Evolutionary conservation across 2,113 vertebrate species (phyloP), one percentile per base, ranked within the genome.

Genomic region (Globicephala melas): DNA sequence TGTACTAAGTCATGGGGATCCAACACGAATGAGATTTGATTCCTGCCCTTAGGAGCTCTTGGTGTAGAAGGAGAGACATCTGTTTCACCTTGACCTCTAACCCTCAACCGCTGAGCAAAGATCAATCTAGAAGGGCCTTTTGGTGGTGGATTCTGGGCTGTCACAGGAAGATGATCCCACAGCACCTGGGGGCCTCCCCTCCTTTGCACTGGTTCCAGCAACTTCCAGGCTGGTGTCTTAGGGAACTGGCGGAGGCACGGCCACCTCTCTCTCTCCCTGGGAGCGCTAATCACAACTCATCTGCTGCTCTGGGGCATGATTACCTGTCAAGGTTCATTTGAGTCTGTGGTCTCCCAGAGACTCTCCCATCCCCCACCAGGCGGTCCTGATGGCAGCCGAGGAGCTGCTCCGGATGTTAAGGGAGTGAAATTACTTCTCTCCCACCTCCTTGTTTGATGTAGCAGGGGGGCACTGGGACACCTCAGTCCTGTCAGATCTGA

Each of bases 231-330:
- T 1, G 14, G 77, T 68, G 28, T 68, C 73, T 5, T 21, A 13
- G 41, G 63, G 36, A 33, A 3, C 3, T 18, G 80, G 41, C 0
- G 1, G 31, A 67, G 8, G 47, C 0, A 1, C 18, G 44, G 17
- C 60, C 9, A 7, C n/a, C 12, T 60, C n/a, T 8, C 21, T 47
- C 33, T 82, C 38, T 28, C 41, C 14, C 12, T 0, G 1, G 25
- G 62, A 60, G 31, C 0, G 0, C 62, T 41, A 9, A 47, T 73
- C 38, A 13, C 1, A 0, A 26, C 44, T 76, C 38, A 3, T 71
- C 67, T 28, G 82, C 38, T 31, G 47, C 47, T 63, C 53, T 41
- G 65, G 53, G 44, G 55, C 62, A 8, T 89, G 81, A 67, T 79
- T 33, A 68, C 26, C 36, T 65, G 47, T 82, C 85, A 73, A 60